A percentile compares a stretch with the other conserved stretches of the same genome.
Conservation (phyloP, 2,113 vertebrate genomes). For the Peucedramus taeniatus region DNA sequence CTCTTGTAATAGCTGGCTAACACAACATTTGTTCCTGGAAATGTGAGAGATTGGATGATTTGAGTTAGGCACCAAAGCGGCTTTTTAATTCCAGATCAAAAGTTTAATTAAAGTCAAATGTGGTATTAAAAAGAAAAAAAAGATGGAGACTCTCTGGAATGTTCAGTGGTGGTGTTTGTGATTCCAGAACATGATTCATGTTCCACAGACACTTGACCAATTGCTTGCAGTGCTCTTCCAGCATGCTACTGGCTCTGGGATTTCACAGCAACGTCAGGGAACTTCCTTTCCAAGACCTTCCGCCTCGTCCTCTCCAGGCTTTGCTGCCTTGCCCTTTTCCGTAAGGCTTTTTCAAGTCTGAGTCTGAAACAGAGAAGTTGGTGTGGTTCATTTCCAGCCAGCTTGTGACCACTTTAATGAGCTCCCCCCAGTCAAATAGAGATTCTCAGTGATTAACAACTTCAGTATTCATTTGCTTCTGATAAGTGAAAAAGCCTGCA, state of each 20-base stretch:
- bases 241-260: slow-evolving; percentile 32
- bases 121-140: background rate
- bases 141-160: background rate
- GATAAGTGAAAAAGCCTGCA: background rate
- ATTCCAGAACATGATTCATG: background rate
- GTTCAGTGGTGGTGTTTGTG: background rate
- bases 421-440: background rate
- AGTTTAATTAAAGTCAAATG: background rate
- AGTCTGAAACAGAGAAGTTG: slow-evolving; percentile 74
- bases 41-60: background rate
- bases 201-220: background rate
- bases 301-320: slow-evolving; percentile 48
- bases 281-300: slow-evolving; percentile 70
- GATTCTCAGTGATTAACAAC: background rate
- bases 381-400: background rate
- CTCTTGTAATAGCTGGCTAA: background rate
- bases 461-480: background rate
- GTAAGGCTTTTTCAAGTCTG: slow-evolving; percentile 78
- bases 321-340: slow-evolving; percentile 43
- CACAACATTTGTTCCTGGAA: background rate
- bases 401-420: background rate
- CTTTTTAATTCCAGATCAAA: background rate
- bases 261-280: slow-evolving; percentile 72
- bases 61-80: background rate
- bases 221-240: background rate